Evolutionary conservation across 1,140 invertebrate species (phyloP), one percentile per base, ranked within the genome.

Genomic region (Catajapyx aquilonaris): DNA sequence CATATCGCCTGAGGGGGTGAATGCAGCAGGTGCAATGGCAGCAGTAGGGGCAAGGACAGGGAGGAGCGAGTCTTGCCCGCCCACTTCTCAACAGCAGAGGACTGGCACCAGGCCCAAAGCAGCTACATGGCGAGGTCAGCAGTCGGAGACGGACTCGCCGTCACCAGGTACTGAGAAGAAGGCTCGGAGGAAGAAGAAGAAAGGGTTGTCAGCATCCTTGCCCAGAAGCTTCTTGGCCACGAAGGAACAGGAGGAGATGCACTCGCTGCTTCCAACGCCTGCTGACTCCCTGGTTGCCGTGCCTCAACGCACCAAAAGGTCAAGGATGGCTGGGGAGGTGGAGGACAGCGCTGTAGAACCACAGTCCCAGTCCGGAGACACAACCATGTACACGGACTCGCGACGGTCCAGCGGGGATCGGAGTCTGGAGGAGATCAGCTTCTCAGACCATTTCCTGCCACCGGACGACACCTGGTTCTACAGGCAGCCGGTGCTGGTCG

Each of bases 341-440:
- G 23, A 28, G 7, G 7, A 13, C 13, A 28, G 23, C 23, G 13
- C 7, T 28, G 13, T 28, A 9, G 7, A 28, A 9, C n/a, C n/a
- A n/a, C n/a, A n/a, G n/a, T n/a, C n/a, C n/a, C 7, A 9, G 7
- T 28, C 23, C 23, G 23, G 23, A 9, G 23, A 28, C 23, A 9
- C 7, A 7, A 7, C 7, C 7, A 7, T 9, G 7, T 13, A 13
- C 13, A 9, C 38, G 2, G 46, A 47, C 33, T 47, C 46, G n/a
- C 34, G 34, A 20, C 34, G 47, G 13, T 47, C 47, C 2, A 47
- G 48, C 19, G 41, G 46, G 1, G 48, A 48, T 34, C 31, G 48
- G 19, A 41, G 44, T 30, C 10, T 46, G 15, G 50, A 49, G 28
- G 47, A 48, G 34, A 33, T 47, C 11, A 44, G 36, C n/a, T 44